These are phyloP conservation scores for Calliopsis andreniformis DNA, from an alignment of 1,140 invertebrate species.

Conservation along the genomic window DNA sequence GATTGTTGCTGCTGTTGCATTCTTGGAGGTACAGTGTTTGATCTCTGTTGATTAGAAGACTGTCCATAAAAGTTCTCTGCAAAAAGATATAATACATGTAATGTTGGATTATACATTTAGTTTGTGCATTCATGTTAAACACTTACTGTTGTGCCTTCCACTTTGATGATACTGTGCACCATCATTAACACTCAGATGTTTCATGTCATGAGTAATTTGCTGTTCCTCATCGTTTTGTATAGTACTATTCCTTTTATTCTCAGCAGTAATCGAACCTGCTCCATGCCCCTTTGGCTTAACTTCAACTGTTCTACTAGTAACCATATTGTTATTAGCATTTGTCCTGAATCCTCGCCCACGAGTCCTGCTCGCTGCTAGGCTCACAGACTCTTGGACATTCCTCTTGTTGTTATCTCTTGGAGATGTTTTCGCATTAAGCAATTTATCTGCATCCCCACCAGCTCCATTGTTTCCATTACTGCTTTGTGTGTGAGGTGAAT, in stretches of 20 bases:
- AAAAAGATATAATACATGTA: slow-evolving; percentile 20
- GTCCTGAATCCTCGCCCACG: slow-evolving; percentile 78
- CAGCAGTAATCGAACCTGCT: slow-evolving; percentile 60
- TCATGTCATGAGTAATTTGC: slow-evolving; percentile 80
- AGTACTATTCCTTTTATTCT: slow-evolving; percentile 73
- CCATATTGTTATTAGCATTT: slow-evolving; percentile 76
- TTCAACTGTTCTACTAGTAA: slow-evolving; percentile 74
- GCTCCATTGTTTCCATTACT: slow-evolving; percentile 69
- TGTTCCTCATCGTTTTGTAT: slow-evolving; percentile 72
- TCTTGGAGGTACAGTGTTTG: slow-evolving; percentile 79
- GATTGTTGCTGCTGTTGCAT: slow-evolving; percentile 78
- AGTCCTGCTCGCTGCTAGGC: slow-evolving; percentile 68
- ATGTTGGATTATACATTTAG: slow-evolving; percentile 8
- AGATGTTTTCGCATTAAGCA: slow-evolving; percentile 61
- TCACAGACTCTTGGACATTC: slow-evolving; percentile 73
- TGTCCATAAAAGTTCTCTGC: slow-evolving; percentile 77
- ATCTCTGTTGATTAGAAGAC: slow-evolving; percentile 77
- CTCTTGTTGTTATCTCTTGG: slow-evolving; percentile 74
- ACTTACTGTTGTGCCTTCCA: slow-evolving; percentile 76
- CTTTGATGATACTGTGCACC: slow-evolving; percentile 72
- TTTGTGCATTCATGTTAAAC: slow-evolving; percentile 6
- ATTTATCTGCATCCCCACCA: slow-evolving; percentile 68
- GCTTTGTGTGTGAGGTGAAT: slow-evolving; percentile 65
- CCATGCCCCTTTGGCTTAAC: slow-evolving; percentile 78
- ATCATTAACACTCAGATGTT: slow-evolving; percentile 80